These are phyloP conservation scores for Grantiella picta DNA, from an alignment of 2,113 vertebrate genomes.

Conservation along the genomic window DNA sequence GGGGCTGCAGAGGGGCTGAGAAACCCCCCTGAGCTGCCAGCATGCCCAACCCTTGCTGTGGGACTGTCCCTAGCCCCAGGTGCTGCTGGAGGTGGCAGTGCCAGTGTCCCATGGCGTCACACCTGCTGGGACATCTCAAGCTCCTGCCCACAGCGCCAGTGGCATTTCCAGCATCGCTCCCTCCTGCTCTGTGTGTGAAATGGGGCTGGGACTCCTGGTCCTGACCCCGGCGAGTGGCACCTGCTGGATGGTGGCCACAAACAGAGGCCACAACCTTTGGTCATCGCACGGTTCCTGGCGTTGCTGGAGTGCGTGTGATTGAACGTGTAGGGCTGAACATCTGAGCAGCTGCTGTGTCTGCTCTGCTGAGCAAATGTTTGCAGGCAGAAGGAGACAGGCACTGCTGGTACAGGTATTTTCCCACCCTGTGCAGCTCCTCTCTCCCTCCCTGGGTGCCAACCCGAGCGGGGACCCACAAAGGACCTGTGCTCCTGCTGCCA, in stretches of 20 bases:
- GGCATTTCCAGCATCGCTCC: accelerated
- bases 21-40: not conserved
- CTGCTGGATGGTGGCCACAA: not conserved
- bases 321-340: not conserved
- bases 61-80: not conserved
- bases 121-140: accelerated
- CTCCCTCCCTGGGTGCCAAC: not conserved
- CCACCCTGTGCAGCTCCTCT: not conserved
- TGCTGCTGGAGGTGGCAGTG: not conserved
- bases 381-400: not conserved
- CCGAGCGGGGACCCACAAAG: not conserved
- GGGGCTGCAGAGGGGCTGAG: not conserved
- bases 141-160: accelerated
- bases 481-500: not conserved
- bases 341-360: not conserved
- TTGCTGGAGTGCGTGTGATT: accelerated
- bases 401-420: not conserved
- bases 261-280: not conserved
- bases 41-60: accelerated
- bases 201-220: accelerated
- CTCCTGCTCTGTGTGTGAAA: not conserved
- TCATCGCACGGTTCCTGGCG: accelerated
- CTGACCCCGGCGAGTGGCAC: accelerated
- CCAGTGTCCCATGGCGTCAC: not conserved
- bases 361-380: conserved; percentile 32